Evolutionary conservation across 2,888 invertebrate genomes (phyloP).

Genomic region (Bembecia ichneumoniformis): DNA sequence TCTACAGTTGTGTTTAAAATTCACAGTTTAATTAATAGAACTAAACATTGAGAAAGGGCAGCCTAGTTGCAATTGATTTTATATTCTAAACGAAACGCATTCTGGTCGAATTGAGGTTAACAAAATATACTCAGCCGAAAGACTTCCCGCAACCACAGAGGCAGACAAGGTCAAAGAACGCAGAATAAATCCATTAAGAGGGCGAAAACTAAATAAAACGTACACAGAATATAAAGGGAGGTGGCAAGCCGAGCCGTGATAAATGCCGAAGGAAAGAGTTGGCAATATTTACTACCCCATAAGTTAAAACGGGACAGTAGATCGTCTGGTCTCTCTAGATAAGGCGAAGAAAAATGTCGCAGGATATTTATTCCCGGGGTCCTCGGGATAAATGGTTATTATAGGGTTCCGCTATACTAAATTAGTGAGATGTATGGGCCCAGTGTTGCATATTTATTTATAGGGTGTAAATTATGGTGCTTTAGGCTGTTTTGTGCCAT

Average conservation of each 20-base stretch:
- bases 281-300: slow-evolving; percentile 10
- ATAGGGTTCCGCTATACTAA: slow-evolving; percentile 62
- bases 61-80: too few species aligned
- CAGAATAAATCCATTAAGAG: slow-evolving; percentile 61
- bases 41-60: too few species aligned
- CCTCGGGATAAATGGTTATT: slow-evolving; percentile 61
- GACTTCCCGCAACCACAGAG: slow-evolving; percentile 13
- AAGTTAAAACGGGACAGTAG: slow-evolving; percentile 23
- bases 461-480: slow-evolving; percentile 44
- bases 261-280: slow-evolving; percentile 35
- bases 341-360: slow-evolving; percentile 69
- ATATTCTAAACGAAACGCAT: too few species aligned
- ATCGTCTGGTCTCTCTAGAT: slow-evolving; percentile 58
- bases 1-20: too few species aligned
- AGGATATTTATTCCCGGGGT: slow-evolving; percentile 58
- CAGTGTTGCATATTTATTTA: slow-evolving; percentile 66
- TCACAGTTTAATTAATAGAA: too few species aligned
- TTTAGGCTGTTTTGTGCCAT: slow-evolving; percentile 14
- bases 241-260: slow-evolving; percentile 30
- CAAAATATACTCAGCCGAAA: slow-evolving; percentile 11
- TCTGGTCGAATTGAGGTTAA: slow-evolving; percentile 8
- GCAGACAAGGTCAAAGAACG: slow-evolving; percentile 54
- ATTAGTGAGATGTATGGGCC: slow-evolving; percentile 66
- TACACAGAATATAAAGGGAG: slow-evolving; percentile 43
- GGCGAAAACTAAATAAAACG: slow-evolving; percentile 65